Evolutionary conservation across 2,888 invertebrate species (phyloP).

Genomic region (Mayetiola destructor): DNA sequence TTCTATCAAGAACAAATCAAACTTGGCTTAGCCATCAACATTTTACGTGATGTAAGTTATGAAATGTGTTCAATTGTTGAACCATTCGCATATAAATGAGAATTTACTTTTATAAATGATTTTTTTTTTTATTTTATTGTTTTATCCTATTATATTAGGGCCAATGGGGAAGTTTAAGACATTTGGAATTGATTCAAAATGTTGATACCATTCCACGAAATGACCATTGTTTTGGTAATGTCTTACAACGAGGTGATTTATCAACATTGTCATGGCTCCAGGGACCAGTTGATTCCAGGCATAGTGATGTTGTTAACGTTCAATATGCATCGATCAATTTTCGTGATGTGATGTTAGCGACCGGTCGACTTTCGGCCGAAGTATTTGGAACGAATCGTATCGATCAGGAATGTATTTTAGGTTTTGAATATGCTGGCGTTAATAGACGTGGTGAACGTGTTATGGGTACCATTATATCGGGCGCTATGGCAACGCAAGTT

Average conservation of each 20-base stretch:
- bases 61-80: neutral
- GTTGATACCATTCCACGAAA: constrained; percentile 32
- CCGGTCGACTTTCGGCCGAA: constrained; percentile 75
- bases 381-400: constrained; percentile 52
- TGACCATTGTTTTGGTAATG: constrained; percentile 64
- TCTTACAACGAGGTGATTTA: constrained; percentile 67
- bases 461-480: constrained; percentile 45
- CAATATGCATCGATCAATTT: constrained; percentile 78
- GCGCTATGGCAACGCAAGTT: constrained; percentile 44
- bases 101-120: constrained; percentile 25
- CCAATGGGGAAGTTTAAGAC: constrained; percentile 70
- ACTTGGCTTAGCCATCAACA: constrained; percentile 66
- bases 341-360: constrained; percentile 88
- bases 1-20: constrained; percentile 51
- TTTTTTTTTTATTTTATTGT: neutral
- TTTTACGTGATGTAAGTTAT: constrained; percentile 42
- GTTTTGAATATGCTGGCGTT: constrained; percentile 53
- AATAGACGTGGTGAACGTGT: constrained; percentile 42
- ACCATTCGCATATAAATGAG: neutral
- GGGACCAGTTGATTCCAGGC: constrained; percentile 37
- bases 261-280: constrained; percentile 75
- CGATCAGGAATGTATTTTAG: constrained; percentile 50
- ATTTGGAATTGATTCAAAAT: constrained; percentile 47
- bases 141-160: constrained; percentile 24
- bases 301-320: constrained; percentile 46